Evolutionary conservation across 2,888 invertebrate species (phyloP).

Genomic region (Drosophila prostipennis): DNA sequence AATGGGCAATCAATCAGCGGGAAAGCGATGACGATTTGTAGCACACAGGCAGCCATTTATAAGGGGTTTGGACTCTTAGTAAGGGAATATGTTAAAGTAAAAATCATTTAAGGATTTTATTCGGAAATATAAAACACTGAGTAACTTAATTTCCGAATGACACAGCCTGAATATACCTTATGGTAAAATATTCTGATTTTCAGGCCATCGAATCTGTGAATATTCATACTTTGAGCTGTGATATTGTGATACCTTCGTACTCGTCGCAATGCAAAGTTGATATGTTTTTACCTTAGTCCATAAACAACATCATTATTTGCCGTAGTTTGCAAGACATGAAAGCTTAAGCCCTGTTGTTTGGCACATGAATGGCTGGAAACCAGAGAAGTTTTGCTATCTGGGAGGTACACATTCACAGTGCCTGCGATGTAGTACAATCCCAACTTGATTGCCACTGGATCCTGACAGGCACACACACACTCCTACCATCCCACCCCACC

Average conservation of each 20-base stretch:
- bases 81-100: background rate
- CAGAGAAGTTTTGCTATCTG: constrained; percentile 4
- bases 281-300: background rate
- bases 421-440: background rate
- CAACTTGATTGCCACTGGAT: constrained; percentile 1
- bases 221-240: background rate
- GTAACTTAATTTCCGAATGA: too few relatives aligned
- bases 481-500: too few relatives aligned
- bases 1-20: constrained; percentile 24
- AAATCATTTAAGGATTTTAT: too few relatives aligned
- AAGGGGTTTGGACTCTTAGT: background rate
- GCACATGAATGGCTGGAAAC: constrained; percentile 1
- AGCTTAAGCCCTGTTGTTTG: background rate
- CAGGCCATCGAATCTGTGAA: background rate
- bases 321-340: background rate
- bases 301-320: background rate
- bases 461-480: background rate
- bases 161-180: too few relatives aligned
- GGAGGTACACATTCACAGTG: background rate
- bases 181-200: too few relatives aligned
- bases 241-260: background rate
- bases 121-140: too few relatives aligned
- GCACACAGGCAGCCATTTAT: background rate
- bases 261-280: background rate
- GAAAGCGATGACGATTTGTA: background rate